Evolutionary conservation across 1,140 invertebrate species (phyloP).

Genomic region (Drosophila serrata): DNA sequence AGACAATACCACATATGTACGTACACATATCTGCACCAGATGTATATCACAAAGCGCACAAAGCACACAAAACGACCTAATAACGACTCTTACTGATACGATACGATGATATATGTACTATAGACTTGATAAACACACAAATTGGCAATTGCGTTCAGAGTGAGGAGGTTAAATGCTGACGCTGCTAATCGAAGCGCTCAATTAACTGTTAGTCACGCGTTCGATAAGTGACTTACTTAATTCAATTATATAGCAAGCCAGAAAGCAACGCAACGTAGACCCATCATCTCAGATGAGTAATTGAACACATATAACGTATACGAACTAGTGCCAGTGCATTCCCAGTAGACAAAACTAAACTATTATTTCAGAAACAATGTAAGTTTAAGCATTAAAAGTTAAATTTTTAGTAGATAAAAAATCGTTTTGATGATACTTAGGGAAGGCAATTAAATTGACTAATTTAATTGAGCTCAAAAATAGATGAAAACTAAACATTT

Average conservation of each 20-base stretch:
- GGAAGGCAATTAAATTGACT: no score
- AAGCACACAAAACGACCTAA: constrained; percentile 3
- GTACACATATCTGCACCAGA: constrained; percentile 23
- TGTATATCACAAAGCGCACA: constrained; percentile 37
- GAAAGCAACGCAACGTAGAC: background rate
- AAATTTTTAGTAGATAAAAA: no score
- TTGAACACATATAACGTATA: constrained; percentile 28
- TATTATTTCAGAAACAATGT: no score
- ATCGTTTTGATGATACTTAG: no score
- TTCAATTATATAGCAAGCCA: constrained; percentile 67
- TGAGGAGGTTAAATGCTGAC: constrained; percentile 60
- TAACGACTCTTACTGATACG: constrained; percentile 15
- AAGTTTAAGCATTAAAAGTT: no score
- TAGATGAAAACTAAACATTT: no score
- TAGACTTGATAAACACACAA: constrained; percentile 46
- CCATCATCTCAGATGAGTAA: constrained; percentile 44
- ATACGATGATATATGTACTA: constrained; percentile 3
- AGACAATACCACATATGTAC: constrained; percentile 65
- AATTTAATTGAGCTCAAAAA: no score
- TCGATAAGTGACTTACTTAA: constrained; percentile 82
- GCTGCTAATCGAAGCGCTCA: constrained; percentile 71
- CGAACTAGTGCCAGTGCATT: background rate
- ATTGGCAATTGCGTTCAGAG: constrained; percentile 50
- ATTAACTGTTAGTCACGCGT: constrained; percentile 80
- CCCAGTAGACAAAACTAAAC: background rate